Conservation (phyloP, 2,797 vertebrate genomes). For the Halcyon smyrnensis region DNA sequence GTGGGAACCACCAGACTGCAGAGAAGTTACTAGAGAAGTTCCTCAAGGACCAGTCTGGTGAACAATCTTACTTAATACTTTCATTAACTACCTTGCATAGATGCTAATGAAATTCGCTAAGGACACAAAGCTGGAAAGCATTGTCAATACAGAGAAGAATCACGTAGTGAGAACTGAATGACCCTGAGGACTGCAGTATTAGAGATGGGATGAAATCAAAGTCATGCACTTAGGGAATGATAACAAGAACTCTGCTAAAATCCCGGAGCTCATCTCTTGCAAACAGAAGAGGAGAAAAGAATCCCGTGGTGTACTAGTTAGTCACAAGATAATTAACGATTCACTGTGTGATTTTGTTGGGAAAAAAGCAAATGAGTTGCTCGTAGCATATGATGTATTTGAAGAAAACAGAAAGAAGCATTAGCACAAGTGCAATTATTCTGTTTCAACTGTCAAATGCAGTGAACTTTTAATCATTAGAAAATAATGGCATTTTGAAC, state of each 20-base stretch:
- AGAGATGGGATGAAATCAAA: background rate
- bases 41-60: background rate
- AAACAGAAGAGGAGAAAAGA: conserved; percentile 4
- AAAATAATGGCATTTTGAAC: background rate
- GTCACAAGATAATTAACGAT: conserved; percentile 16
- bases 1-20: background rate
- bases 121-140: background rate
- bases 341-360: background rate
- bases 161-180: background rate
- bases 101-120: background rate
- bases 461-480: background rate
- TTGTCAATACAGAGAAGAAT: background rate
- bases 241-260: conserved; percentile 6
- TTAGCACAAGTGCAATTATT: background rate
- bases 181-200: background rate
- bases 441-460: background rate
- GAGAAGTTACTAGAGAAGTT: background rate
- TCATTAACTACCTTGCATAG: background rate
- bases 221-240: background rate
- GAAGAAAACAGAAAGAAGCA: conserved; percentile 5
- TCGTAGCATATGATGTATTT: background rate
- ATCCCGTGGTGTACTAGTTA: background rate
- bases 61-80: conserved; percentile 17
- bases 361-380: conserved; percentile 15
- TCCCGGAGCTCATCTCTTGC: background rate